These are phyloP conservation scores for Ranitomeya imitator DNA, from an alignment of 2,113 vertebrate species.

Conservation along the genomic window DNA sequence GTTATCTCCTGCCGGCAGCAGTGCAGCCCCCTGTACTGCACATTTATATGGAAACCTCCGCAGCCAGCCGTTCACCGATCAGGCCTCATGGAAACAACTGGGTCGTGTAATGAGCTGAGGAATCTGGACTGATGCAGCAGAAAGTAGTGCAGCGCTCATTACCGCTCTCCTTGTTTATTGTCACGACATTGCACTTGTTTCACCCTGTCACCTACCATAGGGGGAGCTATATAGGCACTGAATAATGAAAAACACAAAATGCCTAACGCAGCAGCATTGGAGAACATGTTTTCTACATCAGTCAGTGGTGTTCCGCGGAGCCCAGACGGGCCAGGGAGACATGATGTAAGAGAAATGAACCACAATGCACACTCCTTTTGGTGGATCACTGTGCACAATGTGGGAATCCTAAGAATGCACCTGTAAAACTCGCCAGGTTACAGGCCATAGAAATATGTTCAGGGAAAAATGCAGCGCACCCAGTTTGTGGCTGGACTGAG, in stretches of 20 bases:
- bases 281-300: too few species aligned
- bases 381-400: not conserved
- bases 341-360: not conserved
- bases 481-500: not conserved
- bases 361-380: not conserved
- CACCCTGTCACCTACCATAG: not conserved
- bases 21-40: not conserved
- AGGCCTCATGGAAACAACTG: not conserved
- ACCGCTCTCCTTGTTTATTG: not conserved
- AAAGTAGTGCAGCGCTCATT: not conserved
- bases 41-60: conserved; percentile 1
- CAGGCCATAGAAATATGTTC: not conserved
- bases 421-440: not conserved
- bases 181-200: too few species aligned
- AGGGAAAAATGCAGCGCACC: not conserved
- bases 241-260: not conserved
- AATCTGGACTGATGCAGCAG: not conserved
- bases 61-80: not conserved
- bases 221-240: not conserved
- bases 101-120: not conserved
- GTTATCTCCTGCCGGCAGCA: not conserved
- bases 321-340: too few species aligned
- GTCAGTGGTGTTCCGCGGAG: too few species aligned
- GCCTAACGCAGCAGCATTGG: too few species aligned
- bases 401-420: not conserved